Conservation (phyloP, 1,140 invertebrate genomes). For the Eriocheir sinensis region DNA sequence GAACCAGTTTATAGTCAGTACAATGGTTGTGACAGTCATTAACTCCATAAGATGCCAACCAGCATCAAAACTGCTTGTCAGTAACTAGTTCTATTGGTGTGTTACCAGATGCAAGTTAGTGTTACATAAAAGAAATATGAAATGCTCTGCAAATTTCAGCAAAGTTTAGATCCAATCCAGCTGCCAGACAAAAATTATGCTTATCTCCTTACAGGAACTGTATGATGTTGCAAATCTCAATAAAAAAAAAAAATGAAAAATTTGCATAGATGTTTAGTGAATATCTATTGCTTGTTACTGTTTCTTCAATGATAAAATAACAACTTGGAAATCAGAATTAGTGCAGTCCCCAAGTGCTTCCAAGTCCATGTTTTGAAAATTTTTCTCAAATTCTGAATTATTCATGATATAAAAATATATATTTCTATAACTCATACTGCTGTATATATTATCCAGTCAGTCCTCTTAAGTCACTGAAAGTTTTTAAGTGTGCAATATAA, state of each 20-base stretch:
- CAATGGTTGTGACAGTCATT: background rate
- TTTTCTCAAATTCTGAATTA: background rate
- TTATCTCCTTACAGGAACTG: slow-evolving; percentile 8
- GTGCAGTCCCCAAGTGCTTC: background rate
- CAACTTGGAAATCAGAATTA: no score
- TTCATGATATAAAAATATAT: slow-evolving; percentile 2
- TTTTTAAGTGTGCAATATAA: background rate
- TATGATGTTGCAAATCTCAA: background rate
- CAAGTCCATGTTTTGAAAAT: background rate
- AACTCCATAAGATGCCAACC: background rate
- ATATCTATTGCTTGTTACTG: background rate
- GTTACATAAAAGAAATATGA: no score
- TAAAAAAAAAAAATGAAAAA: background rate
- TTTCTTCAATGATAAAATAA: no score
- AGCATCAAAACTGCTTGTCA: background rate
- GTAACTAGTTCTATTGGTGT: background rate
- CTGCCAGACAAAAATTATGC: background rate
- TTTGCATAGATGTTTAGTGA: background rate
- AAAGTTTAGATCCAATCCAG: background rate
- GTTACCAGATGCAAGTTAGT: background rate
- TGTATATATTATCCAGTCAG: background rate
- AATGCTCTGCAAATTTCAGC: background rate
- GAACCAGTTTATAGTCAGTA: background rate
- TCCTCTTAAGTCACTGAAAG: no score
- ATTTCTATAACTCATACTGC: background rate